Conservation (phyloP, 1,140 invertebrate species). For the Chironomus tepperi region DNA sequence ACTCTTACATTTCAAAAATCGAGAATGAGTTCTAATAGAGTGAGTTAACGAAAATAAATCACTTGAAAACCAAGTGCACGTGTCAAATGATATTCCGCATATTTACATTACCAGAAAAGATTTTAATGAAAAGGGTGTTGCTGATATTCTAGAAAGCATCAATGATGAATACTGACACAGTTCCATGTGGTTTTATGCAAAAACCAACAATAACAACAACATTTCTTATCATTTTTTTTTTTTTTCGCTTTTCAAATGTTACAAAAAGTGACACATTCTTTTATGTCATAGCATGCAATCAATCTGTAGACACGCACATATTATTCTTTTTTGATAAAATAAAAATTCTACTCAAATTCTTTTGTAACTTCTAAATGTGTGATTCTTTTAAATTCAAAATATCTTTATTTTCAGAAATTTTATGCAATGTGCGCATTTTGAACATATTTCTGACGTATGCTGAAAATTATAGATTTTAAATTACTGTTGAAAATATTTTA, state of each 20-base stretch:
- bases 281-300: no score
- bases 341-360: no score
- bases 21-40: background rate
- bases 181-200: background rate
- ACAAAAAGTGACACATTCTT: background rate
- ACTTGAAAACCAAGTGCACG: conserved; percentile 15
- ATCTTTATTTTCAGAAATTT: no score
- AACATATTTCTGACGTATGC: no score
- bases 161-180: conserved; percentile 3
- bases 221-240: no score
- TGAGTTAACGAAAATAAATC: conserved; percentile 11
- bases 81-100: background rate
- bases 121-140: background rate
- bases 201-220: background rate
- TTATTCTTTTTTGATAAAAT: no score
- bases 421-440: no score
- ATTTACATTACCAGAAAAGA: background rate
- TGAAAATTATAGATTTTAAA: no score
- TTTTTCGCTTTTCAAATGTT: background rate
- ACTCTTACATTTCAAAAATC: background rate
- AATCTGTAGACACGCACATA: no score
- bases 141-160: background rate
- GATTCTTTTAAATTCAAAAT: no score
- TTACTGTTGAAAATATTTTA: no score
- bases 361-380: no score